Evolutionary conservation across 1,140 invertebrate genomes (phyloP), one percentile per base, ranked within the genome.

Genomic region (Metopolophium dirhodum): DNA sequence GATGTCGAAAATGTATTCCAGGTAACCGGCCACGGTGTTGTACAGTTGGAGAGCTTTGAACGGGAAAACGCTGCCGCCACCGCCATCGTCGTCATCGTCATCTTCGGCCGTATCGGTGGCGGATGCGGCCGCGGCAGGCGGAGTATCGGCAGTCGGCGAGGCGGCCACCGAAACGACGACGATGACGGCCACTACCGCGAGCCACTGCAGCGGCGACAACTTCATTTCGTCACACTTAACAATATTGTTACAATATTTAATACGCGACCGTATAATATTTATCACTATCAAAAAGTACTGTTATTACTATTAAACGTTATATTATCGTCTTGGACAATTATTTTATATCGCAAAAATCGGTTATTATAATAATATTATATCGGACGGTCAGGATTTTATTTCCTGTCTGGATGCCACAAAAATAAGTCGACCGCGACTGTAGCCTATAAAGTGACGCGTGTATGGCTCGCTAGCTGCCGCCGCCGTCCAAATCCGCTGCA

Each of bases 1-100:
- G 6, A n/a, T 41, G 51, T 93, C 91, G 35, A 86, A 93, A 7
- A 93, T 30, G 49, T 85, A 93, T n/a, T 93, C 91, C 77, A 93
- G 3, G 35, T 86, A 93, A 85, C 82, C 49, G 91, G 91, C 35
- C 26, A 93, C 35, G 23, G 49, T 41, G 49, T 93, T 93, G 91
- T 85, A 85, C 7, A 93, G 47, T n/a, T 93, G 91, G 2, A 93
- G 49, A 7, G 91, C 91, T 86, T 9, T 93, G 35, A 51, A 93
- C 35, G 91, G 82, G 23, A 93, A 57, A 7, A 83, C 82, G 77
- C 49, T 2, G 23, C 85, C 89, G 18, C 35, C 30, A 6, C 30
- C 61, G 45, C 22, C 45, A n/a, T 7, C 61, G 90, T 47, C 37
- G 49, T 26, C 35, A 11, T n/a, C 88, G 54, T 41, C 23, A 23